Conservation (phyloP, 2,797 vertebrate genomes). For the Peromyscus attwateri region DNA sequence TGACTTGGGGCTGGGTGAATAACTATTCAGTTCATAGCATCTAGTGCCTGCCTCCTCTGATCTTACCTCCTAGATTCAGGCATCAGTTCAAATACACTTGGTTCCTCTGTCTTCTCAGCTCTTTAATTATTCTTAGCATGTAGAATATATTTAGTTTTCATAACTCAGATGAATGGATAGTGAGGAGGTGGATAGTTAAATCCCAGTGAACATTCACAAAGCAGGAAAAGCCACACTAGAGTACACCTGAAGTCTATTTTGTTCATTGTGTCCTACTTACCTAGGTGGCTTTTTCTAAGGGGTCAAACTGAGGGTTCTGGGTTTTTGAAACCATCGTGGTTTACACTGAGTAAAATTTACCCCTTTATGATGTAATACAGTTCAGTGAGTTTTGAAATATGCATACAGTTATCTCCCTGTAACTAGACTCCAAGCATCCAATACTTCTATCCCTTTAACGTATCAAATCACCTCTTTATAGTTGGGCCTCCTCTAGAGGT, state of each 20-base stretch:
- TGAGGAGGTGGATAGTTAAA: background rate
- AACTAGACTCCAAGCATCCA: background rate
- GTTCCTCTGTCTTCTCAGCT: background rate
- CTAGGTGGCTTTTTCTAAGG: background rate
- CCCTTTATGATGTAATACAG: background rate
- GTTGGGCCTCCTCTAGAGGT: background rate
- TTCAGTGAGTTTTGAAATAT: background rate
- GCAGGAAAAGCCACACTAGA: background rate
- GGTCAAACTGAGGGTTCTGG: background rate
- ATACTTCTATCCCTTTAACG: background rate
- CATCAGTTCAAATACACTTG: background rate
- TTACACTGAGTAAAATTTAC: background rate
- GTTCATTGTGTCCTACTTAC: background rate
- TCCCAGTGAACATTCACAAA: background rate
- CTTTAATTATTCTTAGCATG: background rate
- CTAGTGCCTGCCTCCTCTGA: too few relatives aligned
- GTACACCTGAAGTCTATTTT: background rate
- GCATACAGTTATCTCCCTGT: background rate
- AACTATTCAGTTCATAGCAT: too few relatives aligned
- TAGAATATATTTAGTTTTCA: background rate
- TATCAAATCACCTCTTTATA: background rate
- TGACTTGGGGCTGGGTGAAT: background rate
- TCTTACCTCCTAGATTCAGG: background rate
- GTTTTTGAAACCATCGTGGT: background rate
- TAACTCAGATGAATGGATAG: background rate